Base-by-base conservation (phyloP, 2,113 vertebrate species). In the Cebus imitator region DNA sequence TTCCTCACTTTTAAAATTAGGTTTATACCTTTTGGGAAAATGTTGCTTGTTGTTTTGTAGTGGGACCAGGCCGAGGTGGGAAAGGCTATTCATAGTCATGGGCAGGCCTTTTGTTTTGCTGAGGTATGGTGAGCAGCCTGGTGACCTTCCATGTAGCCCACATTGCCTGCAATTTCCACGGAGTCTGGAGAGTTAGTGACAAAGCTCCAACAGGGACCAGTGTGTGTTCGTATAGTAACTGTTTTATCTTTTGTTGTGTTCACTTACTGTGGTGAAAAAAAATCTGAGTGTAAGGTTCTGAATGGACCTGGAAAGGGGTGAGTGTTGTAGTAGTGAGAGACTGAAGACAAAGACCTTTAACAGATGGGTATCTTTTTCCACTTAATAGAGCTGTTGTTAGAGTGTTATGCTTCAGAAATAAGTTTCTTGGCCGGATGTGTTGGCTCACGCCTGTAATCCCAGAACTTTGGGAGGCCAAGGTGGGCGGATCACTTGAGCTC, bases 21-120 rank as follows among this genome's bases (percentile, higher is more conserved):
- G 30, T 75, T 95, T 95, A 11, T 66, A 64, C 6, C n/a, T 40
- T 97, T 96, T 90, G 85, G 73, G 20, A 50, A 86, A 89, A 10
- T 82, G 7, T 66, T 87, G 21, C 55, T 86, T 81, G 16, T 89
- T 66, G 55, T 79, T 93, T 91, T 85, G n/a, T 93, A 61, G 85
- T 61, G 43, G 66, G 48, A 88, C 40, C 30, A 93, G 50, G 55
- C 9, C 8, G 10, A 23, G 10, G 72, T 88, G 45, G n/a, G 18
- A 89, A 91, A 73, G 43, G 3, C 82, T 79, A 8, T 96, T 87
- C 14, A 66, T 16, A 52, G 50, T 30, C 2, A 8, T 55, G 45
- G 72, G 32, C 3, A 2, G 18, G 40, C 18, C 11, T 4, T 73
- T 68, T 23, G 3, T 43, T 82, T 72, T 79, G 37, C 55, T 82